phyloP scores from a whole-genome alignment of 2,113 vertebrate genomes.

The Halcyon senegalensis region DNA sequence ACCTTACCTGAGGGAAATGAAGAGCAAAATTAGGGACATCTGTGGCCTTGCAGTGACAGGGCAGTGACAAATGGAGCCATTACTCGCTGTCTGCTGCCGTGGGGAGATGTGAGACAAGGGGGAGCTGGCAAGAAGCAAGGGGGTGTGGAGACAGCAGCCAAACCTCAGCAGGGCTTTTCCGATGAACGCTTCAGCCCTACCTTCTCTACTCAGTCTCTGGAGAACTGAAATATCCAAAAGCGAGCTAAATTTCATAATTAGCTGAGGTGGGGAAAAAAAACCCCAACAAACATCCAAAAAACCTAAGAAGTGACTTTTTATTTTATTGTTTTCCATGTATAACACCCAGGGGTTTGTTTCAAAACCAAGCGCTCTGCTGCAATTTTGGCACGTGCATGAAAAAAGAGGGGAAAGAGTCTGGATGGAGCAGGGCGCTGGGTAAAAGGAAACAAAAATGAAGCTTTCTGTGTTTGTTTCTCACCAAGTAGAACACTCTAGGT shows the following conservation, averaged over 20 bases:
- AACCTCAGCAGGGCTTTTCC: not conserved
- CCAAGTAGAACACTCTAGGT: not conserved
- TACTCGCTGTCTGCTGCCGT: not conserved
- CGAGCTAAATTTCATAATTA: not conserved
- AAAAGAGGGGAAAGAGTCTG: not conserved
- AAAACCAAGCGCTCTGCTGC: not conserved
- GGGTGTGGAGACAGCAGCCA: accelerated
- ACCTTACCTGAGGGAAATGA: not conserved
- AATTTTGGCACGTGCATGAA: not conserved
- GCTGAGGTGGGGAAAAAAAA: not conserved
- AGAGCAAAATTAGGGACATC: not conserved
- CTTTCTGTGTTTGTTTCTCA: not conserved
- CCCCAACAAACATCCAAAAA: accelerated
- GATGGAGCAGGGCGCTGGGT: not conserved
- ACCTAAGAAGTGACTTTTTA: not conserved
- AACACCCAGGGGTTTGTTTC: not conserved
- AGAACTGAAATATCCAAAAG: not conserved
- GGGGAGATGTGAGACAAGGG: accelerated
- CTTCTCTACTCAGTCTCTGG: not conserved
- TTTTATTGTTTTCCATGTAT: not conserved
- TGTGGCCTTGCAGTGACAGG: not conserved
- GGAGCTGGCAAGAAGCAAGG: not conserved
- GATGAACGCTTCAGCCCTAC: not conserved
- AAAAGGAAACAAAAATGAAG: not conserved
- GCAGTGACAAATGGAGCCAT: not conserved